Evolutionary conservation across 2,888 invertebrate species (phyloP).

Genomic region (Dolichopus griseipennis): DNA sequence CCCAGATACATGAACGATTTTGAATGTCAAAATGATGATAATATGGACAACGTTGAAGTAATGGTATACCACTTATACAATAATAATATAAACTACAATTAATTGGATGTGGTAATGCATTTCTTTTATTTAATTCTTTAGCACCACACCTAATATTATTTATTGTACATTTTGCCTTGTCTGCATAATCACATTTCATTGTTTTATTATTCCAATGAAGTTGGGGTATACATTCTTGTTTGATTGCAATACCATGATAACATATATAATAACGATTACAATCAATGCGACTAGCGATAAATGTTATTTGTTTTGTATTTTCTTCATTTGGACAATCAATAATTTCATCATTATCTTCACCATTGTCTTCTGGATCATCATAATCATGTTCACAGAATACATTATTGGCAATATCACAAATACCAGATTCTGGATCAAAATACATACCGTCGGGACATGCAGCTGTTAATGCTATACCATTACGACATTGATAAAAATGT

Average conservation of each 20-base stretch:
- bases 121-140: constrained; percentile 28
- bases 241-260: constrained; percentile 37
- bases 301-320: constrained; percentile 25
- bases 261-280: constrained; percentile 38
- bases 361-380: constrained; percentile 5
- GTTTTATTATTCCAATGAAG: constrained; percentile 36
- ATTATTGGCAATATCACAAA: constrained; percentile 34
- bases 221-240: constrained; percentile 34
- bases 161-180: constrained; percentile 30
- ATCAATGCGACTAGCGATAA: constrained; percentile 31
- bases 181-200: constrained; percentile 34
- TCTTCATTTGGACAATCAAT: constrained; percentile 13
- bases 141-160: constrained; percentile 10
- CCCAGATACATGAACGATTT: constrained; percentile 33
- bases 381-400: constrained; percentile 25
- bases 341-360: constrained; percentile 9
- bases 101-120: constrained; percentile 37
- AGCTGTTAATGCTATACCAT: constrained; percentile 31
- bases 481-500: constrained; percentile 34
- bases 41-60: constrained; percentile 39
- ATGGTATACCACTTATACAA: constrained; percentile 38
- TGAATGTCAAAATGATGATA: constrained; percentile 36
- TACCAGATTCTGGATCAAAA: constrained; percentile 34
- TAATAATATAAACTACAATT: constrained; percentile 39
- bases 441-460: constrained; percentile 38